These are phyloP conservation scores for Pseudochirops cupreus DNA, from an alignment of 2,797 vertebrate species.

Conservation along the genomic window DNA sequence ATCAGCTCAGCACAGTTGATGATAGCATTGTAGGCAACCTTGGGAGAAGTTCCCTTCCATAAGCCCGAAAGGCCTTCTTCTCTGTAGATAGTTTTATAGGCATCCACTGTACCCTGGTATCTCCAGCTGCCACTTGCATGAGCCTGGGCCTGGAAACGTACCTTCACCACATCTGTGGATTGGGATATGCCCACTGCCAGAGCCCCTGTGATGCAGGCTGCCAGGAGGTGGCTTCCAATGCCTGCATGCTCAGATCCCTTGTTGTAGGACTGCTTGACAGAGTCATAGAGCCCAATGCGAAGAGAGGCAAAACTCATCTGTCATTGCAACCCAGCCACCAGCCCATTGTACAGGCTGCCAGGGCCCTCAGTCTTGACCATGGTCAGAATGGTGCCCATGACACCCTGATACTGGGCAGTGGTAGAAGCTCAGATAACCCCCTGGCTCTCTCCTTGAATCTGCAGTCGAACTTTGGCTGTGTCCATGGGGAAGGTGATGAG, in stretches of 20 bases:
- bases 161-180: slow-evolving; percentile 90
- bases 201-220: slow-evolving; percentile 90
- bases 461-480: no score
- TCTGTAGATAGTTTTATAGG: slow-evolving; percentile 88
- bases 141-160: slow-evolving; percentile 90
- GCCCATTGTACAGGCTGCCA: slow-evolving; percentile 81
- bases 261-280: slow-evolving; percentile 97
- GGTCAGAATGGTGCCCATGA: slow-evolving; percentile 77
- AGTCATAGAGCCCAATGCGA: slow-evolving; percentile 97
- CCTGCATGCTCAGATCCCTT: slow-evolving; percentile 91
- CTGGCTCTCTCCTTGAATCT: slow-evolving; percentile 89
- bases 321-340: slow-evolving; percentile 95
- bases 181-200: slow-evolving; percentile 90
- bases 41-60: slow-evolving; percentile 92
- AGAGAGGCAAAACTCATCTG: slow-evolving; percentile 99
- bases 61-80: slow-evolving; percentile 89
- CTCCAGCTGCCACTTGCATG: slow-evolving; percentile 77
- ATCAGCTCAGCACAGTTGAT: slow-evolving; percentile 94
- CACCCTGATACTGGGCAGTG: slow-evolving; percentile 89
- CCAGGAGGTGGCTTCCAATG: slow-evolving; percentile 88
- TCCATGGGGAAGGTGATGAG: no score
- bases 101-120: slow-evolving; percentile 88
- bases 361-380: no score
- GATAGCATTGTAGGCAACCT: slow-evolving; percentile 91
- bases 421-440: slow-evolving; percentile 57